These are phyloP conservation scores for Sinella curviseta DNA, from an alignment of 1,140 invertebrate genomes.

Conservation along the genomic window DNA sequence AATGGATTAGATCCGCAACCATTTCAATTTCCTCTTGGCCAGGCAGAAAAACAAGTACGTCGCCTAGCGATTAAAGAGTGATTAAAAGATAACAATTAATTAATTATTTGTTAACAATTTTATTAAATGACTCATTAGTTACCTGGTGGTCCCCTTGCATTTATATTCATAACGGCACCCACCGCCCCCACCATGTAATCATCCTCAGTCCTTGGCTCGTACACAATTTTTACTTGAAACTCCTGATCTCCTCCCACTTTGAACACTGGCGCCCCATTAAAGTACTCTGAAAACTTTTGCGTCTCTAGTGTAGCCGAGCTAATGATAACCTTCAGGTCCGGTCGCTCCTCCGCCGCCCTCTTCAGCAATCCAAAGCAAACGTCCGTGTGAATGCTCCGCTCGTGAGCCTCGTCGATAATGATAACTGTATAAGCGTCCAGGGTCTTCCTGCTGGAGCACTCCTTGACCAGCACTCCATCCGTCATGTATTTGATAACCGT, in stretches of 20 bases:
- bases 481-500: conserved; percentile 85
- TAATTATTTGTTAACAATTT: conserved; percentile 34
- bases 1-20: no score
- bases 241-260: conserved; percentile 60
- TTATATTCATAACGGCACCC: no score
- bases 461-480: conserved; percentile 91
- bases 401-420: conserved; percentile 96
- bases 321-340: conserved; percentile 67
- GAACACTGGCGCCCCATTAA: conserved; percentile 58
- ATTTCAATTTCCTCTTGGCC: no score
- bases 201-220: conserved; percentile 42
- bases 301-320: conserved; percentile 86
- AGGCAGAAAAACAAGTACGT: conserved; percentile 67
- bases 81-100: no score
- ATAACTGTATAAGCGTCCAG: conserved; percentile 78
- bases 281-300: conserved; percentile 72
- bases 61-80: conserved; percentile 53
- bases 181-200: neutral
- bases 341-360: conserved; percentile 57
- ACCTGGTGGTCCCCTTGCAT: no score
- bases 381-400: conserved; percentile 93
- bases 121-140: neutral
- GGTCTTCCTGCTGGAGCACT: conserved; percentile 74
- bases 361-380: conserved; percentile 75
- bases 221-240: conserved; percentile 61